These are phyloP conservation scores for Barnardius zonarius DNA, from an alignment of 2,113 vertebrate genomes.

Conservation along the genomic window DNA sequence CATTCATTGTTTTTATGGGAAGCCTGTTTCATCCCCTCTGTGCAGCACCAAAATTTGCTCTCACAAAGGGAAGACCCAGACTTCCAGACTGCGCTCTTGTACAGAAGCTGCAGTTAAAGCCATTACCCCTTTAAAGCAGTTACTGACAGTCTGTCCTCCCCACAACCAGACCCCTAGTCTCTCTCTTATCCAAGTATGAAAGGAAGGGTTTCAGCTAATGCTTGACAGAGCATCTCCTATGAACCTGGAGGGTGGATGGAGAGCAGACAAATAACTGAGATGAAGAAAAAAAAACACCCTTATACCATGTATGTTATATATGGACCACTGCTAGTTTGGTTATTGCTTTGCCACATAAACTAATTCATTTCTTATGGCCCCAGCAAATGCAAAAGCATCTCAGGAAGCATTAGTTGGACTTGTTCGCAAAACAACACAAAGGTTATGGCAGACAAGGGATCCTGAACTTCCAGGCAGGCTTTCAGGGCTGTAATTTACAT, in stretches of 20 bases:
- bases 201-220: not conserved
- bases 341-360: not conserved
- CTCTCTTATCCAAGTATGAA: not conserved
- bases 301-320: fast-evolving
- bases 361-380: not conserved
- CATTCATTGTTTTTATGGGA: not conserved
- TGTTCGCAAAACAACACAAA: not conserved
- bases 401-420: not conserved
- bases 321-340: not conserved
- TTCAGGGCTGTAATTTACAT: not conserved
- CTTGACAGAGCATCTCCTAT: not conserved
- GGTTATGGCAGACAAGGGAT: not conserved
- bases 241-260: not conserved
- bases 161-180: not conserved
- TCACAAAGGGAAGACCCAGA: not conserved
- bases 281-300: not conserved
- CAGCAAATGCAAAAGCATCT: not conserved
- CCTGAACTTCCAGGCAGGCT: conserved; percentile 1
- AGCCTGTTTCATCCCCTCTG: not conserved
- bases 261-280: not conserved
- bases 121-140: fast-evolving
- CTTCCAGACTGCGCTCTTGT: not conserved
- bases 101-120: not conserved
- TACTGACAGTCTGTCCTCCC: not conserved
- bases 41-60: not conserved